Evolutionary conservation across 1,140 invertebrate species (phyloP), one percentile per base, ranked within the genome.

Genomic region (Drosophila pallidifrons): DNA sequence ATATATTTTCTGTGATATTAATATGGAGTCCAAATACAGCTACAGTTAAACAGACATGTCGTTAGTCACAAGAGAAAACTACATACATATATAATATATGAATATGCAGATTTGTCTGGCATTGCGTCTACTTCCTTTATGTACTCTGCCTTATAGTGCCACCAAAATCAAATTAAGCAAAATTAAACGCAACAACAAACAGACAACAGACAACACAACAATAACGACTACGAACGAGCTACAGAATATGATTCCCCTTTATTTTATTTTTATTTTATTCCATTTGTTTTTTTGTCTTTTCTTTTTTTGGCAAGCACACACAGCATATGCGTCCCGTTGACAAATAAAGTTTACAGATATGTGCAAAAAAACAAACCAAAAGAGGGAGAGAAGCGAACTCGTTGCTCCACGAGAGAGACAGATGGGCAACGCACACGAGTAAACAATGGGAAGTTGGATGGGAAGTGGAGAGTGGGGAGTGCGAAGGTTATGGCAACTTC

Each of bases 271-370:
- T 47, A 77, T 77, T 82, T 59, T 47, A 13, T 38, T 59, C 28
- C 8, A 2, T n/a, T 45, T 32, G 6, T 45, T 11, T 43, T 38
- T 30, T 32, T 68, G 32, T 32, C 66, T 70, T 59, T 63, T n/a
- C n/a, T 76, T 74, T 86, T 86, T 86, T 86, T 86, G 79, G 82
- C 82, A 81, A 85, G 65, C 78, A 85, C 52, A 86, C 82, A 86
- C 82, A 86, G 70, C 82, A 86, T 82, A 86, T 86, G 82, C 79
- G 82, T 81, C 82, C 82, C 82, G 82, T 86, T 86, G 82, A 86
- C 82, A 86, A 86, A 86, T 86, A 86, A 86, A 86, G 68, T 86
- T 86, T 86, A 81, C 82, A 86, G 72, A 87, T 86, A 86, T 86
- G 79, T 79, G 78, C 81, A 81, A 68, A 72, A 72, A 69, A 61